Conservation (phyloP, 2,888 invertebrate genomes). For the Chalcis sispes region DNA sequence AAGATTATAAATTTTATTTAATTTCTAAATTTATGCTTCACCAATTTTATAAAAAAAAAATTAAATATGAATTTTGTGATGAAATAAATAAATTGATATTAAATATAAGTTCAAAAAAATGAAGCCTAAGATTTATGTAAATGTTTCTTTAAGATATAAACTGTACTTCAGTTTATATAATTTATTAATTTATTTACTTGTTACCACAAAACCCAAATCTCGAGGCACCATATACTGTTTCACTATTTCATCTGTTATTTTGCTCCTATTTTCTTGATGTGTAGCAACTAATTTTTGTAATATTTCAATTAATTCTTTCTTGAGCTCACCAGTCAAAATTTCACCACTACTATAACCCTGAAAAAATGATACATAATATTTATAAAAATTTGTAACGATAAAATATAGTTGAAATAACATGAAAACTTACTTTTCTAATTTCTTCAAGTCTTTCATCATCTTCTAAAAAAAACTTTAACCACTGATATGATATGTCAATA, state of each 20-base stretch:
- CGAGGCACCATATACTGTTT: slow-evolving; percentile 90
- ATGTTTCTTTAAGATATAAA: slow-evolving; percentile 24
- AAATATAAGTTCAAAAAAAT: slow-evolving; percentile 33
- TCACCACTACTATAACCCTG: slow-evolving; percentile 91
- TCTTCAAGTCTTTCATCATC: slow-evolving; percentile 91
- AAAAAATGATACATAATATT: slow-evolving; percentile 43
- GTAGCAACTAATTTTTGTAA: slow-evolving; percentile 86
- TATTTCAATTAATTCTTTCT: slow-evolving; percentile 90
- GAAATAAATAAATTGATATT: slow-evolving; percentile 46
- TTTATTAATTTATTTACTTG: slow-evolving; percentile 26
- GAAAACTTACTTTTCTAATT: slow-evolving; percentile 79
- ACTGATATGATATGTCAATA: slow-evolving; percentile 96
- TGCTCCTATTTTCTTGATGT: slow-evolving; percentile 88
- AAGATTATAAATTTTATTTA: slow-evolving; percentile 32
- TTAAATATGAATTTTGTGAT: slow-evolving; percentile 27
- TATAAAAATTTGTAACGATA: slow-evolving; percentile 21
- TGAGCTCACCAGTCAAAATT: slow-evolving; percentile 95
- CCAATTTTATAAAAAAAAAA: slow-evolving; percentile 9
- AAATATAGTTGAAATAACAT: neutral
- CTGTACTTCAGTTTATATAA: slow-evolving; percentile 18
- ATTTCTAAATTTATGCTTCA: slow-evolving; percentile 17
- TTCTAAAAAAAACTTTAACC: slow-evolving; percentile 95
- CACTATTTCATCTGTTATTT: slow-evolving; percentile 91
- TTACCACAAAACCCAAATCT: slow-evolving; percentile 80
- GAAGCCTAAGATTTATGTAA: slow-evolving; percentile 17